phyloP scores from a whole-genome alignment of 1,140 invertebrate species.

The Drosophila parabipectinata region DNA sequence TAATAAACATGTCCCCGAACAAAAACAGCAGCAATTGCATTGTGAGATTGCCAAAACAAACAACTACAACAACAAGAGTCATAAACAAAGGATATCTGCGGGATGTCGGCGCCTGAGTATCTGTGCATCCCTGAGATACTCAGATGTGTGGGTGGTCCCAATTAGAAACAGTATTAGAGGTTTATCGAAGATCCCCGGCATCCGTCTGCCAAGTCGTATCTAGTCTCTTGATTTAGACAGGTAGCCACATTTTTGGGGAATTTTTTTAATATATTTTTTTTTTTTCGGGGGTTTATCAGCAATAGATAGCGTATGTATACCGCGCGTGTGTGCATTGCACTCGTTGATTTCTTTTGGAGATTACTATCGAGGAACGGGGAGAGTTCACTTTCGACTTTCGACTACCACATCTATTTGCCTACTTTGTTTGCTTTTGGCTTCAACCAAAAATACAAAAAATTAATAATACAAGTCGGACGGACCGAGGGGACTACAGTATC shows the following conservation, averaged over 20 bases:
- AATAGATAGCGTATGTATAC: slow-evolving; percentile 34
- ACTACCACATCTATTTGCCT: slow-evolving; percentile 40
- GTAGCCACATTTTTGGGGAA: slow-evolving; percentile 50
- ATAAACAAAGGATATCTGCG: slow-evolving; percentile 27
- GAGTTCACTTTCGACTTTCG: slow-evolving; percentile 25
- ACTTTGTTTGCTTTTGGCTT: slow-evolving; percentile 49
- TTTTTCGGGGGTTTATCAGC: slow-evolving; percentile 42
- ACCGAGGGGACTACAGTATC: slow-evolving; percentile 23
- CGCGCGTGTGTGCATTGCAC: slow-evolving; percentile 48
- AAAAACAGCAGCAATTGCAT: slow-evolving; percentile 22
- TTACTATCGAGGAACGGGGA: slow-evolving; percentile 34
- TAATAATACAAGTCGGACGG: slow-evolving; percentile 42
- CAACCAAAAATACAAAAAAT: slow-evolving; percentile 17
- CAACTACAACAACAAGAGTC: slow-evolving; percentile 13
- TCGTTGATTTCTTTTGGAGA: slow-evolving; percentile 50
- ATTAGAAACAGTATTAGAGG: slow-evolving; percentile 32
- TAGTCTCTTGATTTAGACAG: slow-evolving; percentile 51
- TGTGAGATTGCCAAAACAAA: slow-evolving; percentile 37
- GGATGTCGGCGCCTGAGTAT: slow-evolving; percentile 28
- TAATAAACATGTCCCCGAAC: slow-evolving; percentile 65
- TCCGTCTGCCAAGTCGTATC: slow-evolving; percentile 18
- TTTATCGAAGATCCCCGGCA: slow-evolving; percentile 35
- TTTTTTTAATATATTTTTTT: background rate
- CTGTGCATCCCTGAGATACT: background rate
- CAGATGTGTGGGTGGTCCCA: slow-evolving; percentile 28